Evolutionary conservation across 2,113 vertebrate genomes (phyloP).

Genomic region (Geococcyx californianus): DNA sequence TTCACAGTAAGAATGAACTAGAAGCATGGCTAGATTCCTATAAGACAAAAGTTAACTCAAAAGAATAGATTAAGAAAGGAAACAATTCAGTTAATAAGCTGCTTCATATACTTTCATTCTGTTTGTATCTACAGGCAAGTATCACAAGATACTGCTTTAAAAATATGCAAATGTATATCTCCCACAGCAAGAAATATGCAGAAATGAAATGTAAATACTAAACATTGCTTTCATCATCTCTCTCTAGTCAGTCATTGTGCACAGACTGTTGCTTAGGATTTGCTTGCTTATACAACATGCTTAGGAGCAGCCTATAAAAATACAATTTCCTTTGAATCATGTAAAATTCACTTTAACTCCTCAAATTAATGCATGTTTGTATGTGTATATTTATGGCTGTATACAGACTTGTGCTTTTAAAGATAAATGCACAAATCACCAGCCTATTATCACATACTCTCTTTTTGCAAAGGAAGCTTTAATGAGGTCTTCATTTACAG

Average conservation of each 20-base stretch:
- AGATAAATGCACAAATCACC: background rate
- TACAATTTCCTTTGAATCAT: background rate
- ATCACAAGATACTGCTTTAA: background rate
- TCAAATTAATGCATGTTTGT: background rate
- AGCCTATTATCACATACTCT: background rate
- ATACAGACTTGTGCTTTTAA: background rate
- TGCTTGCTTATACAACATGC: constrained; percentile 1
- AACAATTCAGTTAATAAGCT: background rate
- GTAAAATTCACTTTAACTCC: background rate
- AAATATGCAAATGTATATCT: background rate
- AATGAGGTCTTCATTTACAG: background rate
- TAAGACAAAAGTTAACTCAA: background rate
- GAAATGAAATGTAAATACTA: background rate
- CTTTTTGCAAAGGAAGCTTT: background rate
- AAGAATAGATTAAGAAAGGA: background rate
- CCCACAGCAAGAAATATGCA: background rate
- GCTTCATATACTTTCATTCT: background rate
- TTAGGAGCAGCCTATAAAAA: background rate
- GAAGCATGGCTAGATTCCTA: background rate
- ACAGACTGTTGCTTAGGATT: background rate
- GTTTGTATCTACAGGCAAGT: background rate
- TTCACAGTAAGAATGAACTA: background rate
- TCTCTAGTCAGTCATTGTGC: background rate
- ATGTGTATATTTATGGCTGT: too few relatives aligned
- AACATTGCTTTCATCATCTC: background rate